phyloP scores from a whole-genome alignment of 2,797 vertebrate species.

The Borostomias antarcticus region DNA sequence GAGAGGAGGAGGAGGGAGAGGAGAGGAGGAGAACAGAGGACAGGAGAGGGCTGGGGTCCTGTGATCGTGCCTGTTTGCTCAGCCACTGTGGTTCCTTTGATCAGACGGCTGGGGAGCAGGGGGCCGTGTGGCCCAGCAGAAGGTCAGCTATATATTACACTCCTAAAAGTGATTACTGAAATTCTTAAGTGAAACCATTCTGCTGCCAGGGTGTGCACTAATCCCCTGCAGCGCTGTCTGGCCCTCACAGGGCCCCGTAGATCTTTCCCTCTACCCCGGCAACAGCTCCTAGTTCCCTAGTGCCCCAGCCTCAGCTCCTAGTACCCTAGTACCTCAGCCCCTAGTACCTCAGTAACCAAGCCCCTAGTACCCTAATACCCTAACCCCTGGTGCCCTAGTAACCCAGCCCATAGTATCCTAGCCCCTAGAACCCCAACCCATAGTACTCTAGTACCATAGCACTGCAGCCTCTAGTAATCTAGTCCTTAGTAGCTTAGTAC shows the following conservation, averaged over 20 bases:
- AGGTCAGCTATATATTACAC: constrained; percentile 88
- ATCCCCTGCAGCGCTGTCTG: constrained; percentile 83
- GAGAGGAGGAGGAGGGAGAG: too few species aligned
- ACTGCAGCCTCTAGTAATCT: not conserved
- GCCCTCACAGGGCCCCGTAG: constrained; percentile 74
- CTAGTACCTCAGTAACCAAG: not conserved
- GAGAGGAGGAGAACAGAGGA: constrained; percentile 64
- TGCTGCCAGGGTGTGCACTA: constrained; percentile 84
- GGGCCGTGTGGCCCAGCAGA: constrained; percentile 84
- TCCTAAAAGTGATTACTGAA: constrained; percentile 89
- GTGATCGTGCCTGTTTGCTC: constrained; percentile 84
- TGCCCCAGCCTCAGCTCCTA: not conserved
- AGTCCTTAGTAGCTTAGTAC: not conserved
- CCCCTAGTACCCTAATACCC: not conserved
- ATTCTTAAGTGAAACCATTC: constrained; percentile 89
- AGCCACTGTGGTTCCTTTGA: constrained; percentile 84
- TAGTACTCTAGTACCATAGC: not conserved
- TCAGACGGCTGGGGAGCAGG: constrained; percentile 79
- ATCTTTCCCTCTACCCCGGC: constrained; percentile 11
- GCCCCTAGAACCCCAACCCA: too few species aligned
- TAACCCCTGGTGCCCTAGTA: too few species aligned
- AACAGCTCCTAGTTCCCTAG: too few species aligned
- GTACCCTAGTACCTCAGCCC: not conserved
- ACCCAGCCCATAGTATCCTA: too few species aligned
- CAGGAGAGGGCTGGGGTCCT: constrained; percentile 80